Evolutionary conservation across 2,888 invertebrate species (phyloP).

Genomic region (Molanna angustata): DNA sequence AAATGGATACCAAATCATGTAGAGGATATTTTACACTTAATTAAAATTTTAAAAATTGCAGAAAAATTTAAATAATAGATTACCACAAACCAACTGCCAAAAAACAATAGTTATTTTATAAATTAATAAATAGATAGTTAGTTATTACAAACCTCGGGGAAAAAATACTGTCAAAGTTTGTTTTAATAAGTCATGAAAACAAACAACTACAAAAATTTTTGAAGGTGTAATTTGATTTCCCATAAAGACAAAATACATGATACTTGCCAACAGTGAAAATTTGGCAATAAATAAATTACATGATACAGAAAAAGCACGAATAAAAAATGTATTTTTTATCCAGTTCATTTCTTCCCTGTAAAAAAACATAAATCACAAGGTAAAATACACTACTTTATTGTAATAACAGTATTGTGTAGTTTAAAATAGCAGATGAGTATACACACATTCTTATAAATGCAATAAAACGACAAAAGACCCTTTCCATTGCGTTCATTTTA

Average conservation of each 20-base stretch:
- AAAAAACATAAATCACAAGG: conserved; percentile 1
- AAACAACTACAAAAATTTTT: conserved; percentile 59
- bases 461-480: conserved; percentile 68
- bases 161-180: conserved; percentile 62
- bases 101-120: too few relatives aligned
- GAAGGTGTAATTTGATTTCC: conserved; percentile 58
- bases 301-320: too few relatives aligned
- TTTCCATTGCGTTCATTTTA: conserved; percentile 87
- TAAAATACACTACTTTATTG: not conserved
- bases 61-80: too few relatives aligned
- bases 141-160: conserved; percentile 48
- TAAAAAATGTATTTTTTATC: too few relatives aligned
- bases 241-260: conserved; percentile 52
- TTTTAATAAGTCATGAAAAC: conserved; percentile 60
- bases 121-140: too few relatives aligned
- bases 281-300: conserved; percentile 53
- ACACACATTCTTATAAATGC: conserved; percentile 61
- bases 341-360: conserved; percentile 46
- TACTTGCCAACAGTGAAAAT: conserved; percentile 61
- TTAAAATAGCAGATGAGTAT: not conserved
- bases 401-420: not conserved
- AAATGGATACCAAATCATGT: too few relatives aligned
- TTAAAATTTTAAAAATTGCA: too few relatives aligned
- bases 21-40: too few relatives aligned
- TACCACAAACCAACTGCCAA: too few relatives aligned